Evolutionary conservation across 1,140 invertebrate genomes (phyloP), one percentile per base, ranked within the genome.

Genomic region (Spodoptera frugiperda): DNA sequence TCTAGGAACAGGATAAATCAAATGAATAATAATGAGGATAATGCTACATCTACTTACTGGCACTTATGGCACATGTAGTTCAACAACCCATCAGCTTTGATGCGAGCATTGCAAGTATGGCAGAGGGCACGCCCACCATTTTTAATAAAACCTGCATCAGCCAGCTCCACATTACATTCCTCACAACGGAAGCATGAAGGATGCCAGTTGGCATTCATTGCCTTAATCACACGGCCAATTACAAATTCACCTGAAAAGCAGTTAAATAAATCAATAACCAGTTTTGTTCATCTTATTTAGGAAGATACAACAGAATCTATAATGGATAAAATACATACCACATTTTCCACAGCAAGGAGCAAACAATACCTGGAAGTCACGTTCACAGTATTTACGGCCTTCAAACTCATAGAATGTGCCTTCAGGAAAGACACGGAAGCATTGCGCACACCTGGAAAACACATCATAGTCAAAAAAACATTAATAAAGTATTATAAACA

Each of bases 321-420:
- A 2, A 71, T 53, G 5, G 39, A 15, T 25, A 63, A 71, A 75
- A 51, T 54, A 87, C 95, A 95, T 95, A 98, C 97, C 97, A 91
- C 99, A 99, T 95, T 98, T 98, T 84, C 97, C 98, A 95, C 99
- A 99, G 88, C 98, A 99, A 1, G 99, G 99, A 2, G 99, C 98
- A 95, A 99, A 99, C 0, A 99, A 94, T 10, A 99, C 98, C 94
- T 99, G 99, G 88, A 99, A 99, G 92, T 99, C 99, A 94, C 99
- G 98, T 95, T 99, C 99, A 88, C 99, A 99, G 91, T 99, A 99
- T 93, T 99, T 99, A 46, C 99, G 95, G 2, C 98, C 99, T 94
- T 99, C 99, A 94, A 99, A 99, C 95, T 99, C 99, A 93, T 99
- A 99, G 90, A 99, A 99, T 51, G 99, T 97, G 65, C 99, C 99